phyloP scores from a whole-genome alignment of 2,113 vertebrate species.

The Menura novaehollandiae region DNA sequence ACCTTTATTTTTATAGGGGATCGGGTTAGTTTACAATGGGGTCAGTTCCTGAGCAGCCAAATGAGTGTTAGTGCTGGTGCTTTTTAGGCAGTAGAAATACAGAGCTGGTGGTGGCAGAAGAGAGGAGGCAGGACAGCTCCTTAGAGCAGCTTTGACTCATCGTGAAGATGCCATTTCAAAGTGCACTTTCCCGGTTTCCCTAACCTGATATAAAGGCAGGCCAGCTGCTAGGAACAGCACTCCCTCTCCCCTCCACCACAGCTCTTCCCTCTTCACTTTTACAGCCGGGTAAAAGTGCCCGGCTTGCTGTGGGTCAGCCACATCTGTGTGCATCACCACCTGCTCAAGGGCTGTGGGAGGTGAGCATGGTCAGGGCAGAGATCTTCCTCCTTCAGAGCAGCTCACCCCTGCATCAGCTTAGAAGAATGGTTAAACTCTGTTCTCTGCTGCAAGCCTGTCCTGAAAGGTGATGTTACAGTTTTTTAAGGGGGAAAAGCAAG shows the following conservation, averaged over 20 bases:
- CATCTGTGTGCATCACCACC: background rate
- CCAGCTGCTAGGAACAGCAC: background rate
- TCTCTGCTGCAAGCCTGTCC: background rate
- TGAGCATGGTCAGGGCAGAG: background rate
- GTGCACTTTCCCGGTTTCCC: background rate
- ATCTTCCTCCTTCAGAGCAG: background rate
- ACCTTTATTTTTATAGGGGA: background rate
- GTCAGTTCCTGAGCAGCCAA: background rate
- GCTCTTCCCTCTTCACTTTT: background rate
- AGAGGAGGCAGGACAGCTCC: background rate
- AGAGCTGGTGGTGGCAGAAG: background rate
- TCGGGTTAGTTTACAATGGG: background rate
- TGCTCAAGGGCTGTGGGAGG: background rate
- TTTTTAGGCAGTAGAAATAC: background rate
- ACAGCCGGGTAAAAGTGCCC: background rate
- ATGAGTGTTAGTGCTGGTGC: background rate
- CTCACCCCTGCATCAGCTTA: background rate
- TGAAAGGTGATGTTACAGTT: background rate
- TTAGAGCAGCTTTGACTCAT: background rate
- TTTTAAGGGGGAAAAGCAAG: background rate
- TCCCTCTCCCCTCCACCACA: background rate
- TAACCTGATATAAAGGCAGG: background rate
- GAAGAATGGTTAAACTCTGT: background rate
- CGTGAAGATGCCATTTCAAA: background rate
- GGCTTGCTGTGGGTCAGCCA: background rate